phyloP scores from a whole-genome alignment of 2,797 vertebrate species.

The Melanitta fusca region DNA sequence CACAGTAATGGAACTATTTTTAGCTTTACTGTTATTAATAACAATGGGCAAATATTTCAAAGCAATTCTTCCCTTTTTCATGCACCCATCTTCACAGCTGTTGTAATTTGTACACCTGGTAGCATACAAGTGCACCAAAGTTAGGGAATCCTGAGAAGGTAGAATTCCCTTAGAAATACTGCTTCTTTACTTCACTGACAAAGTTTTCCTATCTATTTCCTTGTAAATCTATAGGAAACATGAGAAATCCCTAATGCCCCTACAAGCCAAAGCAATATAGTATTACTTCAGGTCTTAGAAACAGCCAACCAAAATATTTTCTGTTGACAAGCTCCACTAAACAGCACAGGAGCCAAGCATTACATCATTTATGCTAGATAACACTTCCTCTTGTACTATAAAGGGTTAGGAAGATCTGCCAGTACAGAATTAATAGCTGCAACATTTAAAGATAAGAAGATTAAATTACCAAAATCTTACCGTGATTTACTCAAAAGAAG shows the following conservation, averaged over 20 bases:
- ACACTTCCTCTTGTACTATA: not conserved
- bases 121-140: not conserved
- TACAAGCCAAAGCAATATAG: not conserved
- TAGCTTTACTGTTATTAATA: not conserved
- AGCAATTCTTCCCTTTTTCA: not conserved
- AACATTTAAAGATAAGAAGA: slow-evolving; percentile 6
- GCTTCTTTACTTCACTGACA: not conserved
- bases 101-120: not conserved
- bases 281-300: slow-evolving; percentile 35
- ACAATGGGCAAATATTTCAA: not conserved
- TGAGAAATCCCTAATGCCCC: not conserved
- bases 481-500: not conserved
- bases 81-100: not conserved
- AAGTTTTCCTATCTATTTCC: not conserved
- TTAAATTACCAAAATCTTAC: slow-evolving; percentile 6
- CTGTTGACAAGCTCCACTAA: slow-evolving; percentile 32
- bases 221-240: not conserved
- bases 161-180: not conserved
- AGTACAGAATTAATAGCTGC: slow-evolving; percentile 10
- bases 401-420: not conserved
- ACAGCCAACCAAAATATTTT: slow-evolving; percentile 60
- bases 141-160: not conserved
- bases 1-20: not conserved
- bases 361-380: not conserved
- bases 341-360: not conserved